phyloP scores from a whole-genome alignment of 2,888 invertebrate species.

The Lypha dubia region DNA sequence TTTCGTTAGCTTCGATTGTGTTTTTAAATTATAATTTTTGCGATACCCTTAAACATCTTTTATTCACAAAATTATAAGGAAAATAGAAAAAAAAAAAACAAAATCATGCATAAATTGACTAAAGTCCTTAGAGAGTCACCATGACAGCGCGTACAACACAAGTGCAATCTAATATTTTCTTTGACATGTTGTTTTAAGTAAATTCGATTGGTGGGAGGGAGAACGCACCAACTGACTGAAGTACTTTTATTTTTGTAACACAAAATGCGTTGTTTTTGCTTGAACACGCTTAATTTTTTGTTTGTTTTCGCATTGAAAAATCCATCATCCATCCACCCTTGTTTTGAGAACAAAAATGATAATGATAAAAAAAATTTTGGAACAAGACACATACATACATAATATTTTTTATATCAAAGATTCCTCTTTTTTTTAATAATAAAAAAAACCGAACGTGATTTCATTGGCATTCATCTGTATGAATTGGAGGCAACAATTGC shows the following conservation, averaged over 20 bases:
- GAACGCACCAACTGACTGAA: neutral
- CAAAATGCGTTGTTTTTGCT: constrained; percentile 11
- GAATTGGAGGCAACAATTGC: constrained; percentile 66
- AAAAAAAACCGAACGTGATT: constrained; percentile 22
- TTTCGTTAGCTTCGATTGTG: constrained; percentile 69
- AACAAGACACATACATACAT: constrained; percentile 1
- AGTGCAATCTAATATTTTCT: constrained; percentile 20
- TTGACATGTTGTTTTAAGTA: constrained; percentile 38
- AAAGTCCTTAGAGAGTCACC: constrained; percentile 80
- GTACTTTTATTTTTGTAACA: constrained; percentile 37
- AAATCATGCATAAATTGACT: constrained; percentile 79
- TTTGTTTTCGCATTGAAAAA: constrained; percentile 22
- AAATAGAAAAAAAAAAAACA: constrained; percentile 21
- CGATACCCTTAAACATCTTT: neutral
- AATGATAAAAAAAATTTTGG: constrained; percentile 1
- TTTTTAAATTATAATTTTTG: constrained; percentile 22
- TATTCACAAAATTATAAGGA: neutral
- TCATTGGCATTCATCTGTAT: constrained; percentile 12
- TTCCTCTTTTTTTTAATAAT: constrained; percentile 1
- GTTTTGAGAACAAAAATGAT: constrained; percentile 1
- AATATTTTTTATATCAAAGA: neutral
- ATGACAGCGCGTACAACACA: constrained; percentile 64
- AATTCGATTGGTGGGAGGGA: neutral
- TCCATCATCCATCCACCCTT: constrained; percentile 27
- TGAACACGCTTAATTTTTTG: neutral